Evolutionary conservation across 2,888 invertebrate genomes (phyloP), one percentile per base, ranked within the genome.

Genomic region (Scaeva pyrastri): DNA sequence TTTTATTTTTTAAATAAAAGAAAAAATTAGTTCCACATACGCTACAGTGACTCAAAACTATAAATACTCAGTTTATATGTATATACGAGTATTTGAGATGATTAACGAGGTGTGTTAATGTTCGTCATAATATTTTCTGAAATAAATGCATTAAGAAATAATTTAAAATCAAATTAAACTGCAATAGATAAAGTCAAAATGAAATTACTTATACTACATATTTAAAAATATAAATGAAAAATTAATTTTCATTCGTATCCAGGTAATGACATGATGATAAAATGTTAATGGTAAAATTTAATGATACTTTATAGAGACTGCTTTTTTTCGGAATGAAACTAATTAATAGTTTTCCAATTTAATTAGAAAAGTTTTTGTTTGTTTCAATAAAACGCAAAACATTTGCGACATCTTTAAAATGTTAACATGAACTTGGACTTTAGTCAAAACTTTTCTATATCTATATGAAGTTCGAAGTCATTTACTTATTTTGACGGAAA

Each of bases 1-100:
- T 31, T 2, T 5, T 7, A 31, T 31, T 31, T n/a, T 43, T 21
- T 21, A 23, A 52, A 11, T 52, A 7, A 2, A 55, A 23, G 11
- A 50, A n/a, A 7, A 62, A 62, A 73, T 74, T 74, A 19, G 52
- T 31, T 74, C 16, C 80, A 45, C 45, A 80, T 74, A 80, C 80
- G 80, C 31, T 60, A 60, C 43, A 62, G 80, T 74, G 52, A 12
- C 73, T 14, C 19, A 41, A 19, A 31, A 14, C 23, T 23, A n/a
- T 8, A 26, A 52, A 23, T 14, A 23, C 7, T n/a, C 23, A 52
- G 26, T 26, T 26, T n/a, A 26, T 52, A 2, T 31, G 3, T 31
- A 31, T 31, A 31, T 31, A 31, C 8, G 5, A 2, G 7, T 26
- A n/a, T 26, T 8, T 7, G 7, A n/a, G 23, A 52, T 26, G 52